Base-by-base conservation (phyloP, 2,888 invertebrate genomes). In the Pollenia griseotomentosa region DNA sequence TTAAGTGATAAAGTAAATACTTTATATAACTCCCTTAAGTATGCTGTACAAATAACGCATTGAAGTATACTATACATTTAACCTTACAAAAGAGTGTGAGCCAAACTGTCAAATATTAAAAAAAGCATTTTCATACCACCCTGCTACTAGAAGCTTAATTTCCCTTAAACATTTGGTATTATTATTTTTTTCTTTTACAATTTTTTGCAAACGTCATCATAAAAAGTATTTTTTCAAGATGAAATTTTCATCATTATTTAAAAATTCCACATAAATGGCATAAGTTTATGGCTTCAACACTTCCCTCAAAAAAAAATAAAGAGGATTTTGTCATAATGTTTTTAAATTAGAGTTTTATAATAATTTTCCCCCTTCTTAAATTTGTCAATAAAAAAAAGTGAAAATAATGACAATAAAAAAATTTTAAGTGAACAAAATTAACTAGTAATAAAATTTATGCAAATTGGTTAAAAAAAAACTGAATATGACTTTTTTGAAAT, bases 161-260 rank as follows among this genome's bases (percentile, higher is more conserved):
- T 55, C 55, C 7, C 23, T 78, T 55, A 63, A 65, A 63, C 9
- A 3, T 65, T 78, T 57, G 6, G 6, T 6, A 5, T 1, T 4
- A 33, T 44, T 16, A 19, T 23, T 11, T 55, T 55, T 51, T 48
- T 46, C 11, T 23, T 23, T 42, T 16, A 33, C 11, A 40, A 23
- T 33, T 42, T 42, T 83, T 83, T 61, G 79, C 79, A 46, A 79
- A 74, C 84, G 79, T 84, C 84, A 84, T 84, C 84, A 84, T 68
- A 74, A 63, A 79, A 74, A 74, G 48, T 55, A 61, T 79, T 59
- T 68, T 83, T 65, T 74, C 51, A 61, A 14, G 66, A 79, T 68
- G 68, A 84, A 61, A 61, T 84, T 61, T 74, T 74, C 59, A 53
- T 84, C 74, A 61, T 74, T 74, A 73, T 71, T 78, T 71, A 7